Percentiles rank a stretch among this genome's conserved stretches.
These are phyloP conservation scores for Caenorhabditis sinica DNA, from an alignment of 2,888 invertebrate genomes.

Conservation along the genomic window DNA sequence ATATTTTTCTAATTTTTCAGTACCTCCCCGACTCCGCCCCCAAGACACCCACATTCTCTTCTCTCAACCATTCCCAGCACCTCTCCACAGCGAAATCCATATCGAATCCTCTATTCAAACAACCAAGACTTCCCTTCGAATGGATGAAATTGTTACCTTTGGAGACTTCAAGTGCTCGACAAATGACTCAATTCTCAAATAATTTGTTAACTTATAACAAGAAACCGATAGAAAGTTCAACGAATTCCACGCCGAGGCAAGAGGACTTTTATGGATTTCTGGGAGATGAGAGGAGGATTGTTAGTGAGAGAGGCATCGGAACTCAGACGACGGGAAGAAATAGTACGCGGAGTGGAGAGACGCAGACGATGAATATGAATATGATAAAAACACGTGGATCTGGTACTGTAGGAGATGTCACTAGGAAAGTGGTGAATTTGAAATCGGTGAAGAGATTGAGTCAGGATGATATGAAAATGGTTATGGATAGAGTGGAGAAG, in stretches of 20 bases:
- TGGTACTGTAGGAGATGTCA: background rate
- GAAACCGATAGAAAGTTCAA: background rate
- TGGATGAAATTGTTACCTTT: conserved; percentile 62
- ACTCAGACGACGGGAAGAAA: conserved; percentile 14
- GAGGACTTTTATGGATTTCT: conserved; percentile 1
- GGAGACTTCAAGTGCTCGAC: conserved; percentile 30
- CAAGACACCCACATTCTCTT: background rate
- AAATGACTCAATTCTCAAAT: background rate
- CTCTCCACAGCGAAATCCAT: conserved; percentile 52
- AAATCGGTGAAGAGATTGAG: conserved; percentile 46
- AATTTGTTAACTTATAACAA: conserved; percentile 30
- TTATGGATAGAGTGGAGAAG: conserved; percentile 29
- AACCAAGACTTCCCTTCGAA: conserved; percentile 43
- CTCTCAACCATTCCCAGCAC: background rate
- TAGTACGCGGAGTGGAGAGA: conserved; percentile 39
- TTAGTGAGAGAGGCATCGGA: conserved; percentile 50
- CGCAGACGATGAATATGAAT: conserved; percentile 20
- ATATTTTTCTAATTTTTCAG: background rate
- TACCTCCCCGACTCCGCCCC: background rate
- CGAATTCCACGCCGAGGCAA: conserved; percentile 23
- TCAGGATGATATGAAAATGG: conserved; percentile 41
- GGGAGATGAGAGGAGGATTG: conserved; percentile 12
- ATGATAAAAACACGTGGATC: background rate
- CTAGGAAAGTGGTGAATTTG: conserved; percentile 42
- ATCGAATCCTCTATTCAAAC: conserved; percentile 40